phyloP scores from a whole-genome alignment of 2,888 invertebrate species.

The Sarcophaga variegata region DNA sequence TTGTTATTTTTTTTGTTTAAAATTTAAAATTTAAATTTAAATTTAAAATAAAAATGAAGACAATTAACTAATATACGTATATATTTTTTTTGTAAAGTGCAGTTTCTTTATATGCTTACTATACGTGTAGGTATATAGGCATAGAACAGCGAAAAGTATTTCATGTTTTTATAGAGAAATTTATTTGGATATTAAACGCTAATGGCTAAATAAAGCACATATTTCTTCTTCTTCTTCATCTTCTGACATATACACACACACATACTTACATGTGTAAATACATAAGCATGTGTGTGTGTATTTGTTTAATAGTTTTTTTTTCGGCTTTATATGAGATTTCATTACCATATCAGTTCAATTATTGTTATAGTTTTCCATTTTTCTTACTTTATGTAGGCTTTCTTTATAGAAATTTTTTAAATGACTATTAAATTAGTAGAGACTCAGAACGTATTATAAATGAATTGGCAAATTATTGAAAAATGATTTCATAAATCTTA shows the following conservation, averaged over 20 bases:
- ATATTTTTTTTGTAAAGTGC: too few relatives aligned
- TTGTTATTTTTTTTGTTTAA: too few relatives aligned
- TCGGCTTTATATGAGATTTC: not conserved
- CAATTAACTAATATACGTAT: too few relatives aligned
- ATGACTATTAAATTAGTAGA: slow-evolving; percentile 30
- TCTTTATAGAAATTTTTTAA: not conserved
- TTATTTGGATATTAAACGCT: not conserved
- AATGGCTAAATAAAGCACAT: not conserved
- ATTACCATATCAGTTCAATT: slow-evolving; percentile 5
- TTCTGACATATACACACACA: not conserved
- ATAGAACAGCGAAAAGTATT: not conserved
- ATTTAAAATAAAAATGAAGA: too few relatives aligned
- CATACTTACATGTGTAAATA: not conserved
- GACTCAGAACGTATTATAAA: slow-evolving; percentile 7
- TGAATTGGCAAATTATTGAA: slow-evolving; percentile 35
- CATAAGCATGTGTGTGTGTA: not conserved
- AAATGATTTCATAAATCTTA: slow-evolving; percentile 29
- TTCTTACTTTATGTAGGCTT: not conserved
- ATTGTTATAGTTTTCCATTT: slow-evolving; percentile 5
- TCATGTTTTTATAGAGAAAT: not conserved
- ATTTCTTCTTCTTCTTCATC: not conserved
- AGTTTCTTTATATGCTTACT: not conserved
- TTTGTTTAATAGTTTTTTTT: too few relatives aligned
- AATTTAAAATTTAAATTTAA: too few relatives aligned
- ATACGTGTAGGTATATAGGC: slow-evolving; percentile 6